Percentiles rank a stretch among this genome's conserved stretches.
phyloP scores from a whole-genome alignment of 2,797 vertebrate genomes.

The Falco berigora region DNA sequence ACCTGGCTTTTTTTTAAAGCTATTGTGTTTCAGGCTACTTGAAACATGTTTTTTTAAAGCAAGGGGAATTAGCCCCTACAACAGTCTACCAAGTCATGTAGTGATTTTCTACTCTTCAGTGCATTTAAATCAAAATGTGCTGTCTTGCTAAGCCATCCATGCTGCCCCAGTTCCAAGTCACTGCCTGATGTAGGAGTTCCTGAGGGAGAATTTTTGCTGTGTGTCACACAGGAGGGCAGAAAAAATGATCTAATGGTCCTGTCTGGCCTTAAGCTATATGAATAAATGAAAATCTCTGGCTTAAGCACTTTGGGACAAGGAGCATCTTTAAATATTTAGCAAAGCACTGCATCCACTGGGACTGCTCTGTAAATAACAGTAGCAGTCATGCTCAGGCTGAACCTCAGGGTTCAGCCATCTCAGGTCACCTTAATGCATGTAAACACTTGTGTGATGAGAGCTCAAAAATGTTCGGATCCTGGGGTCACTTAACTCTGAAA shows the following conservation, averaged over 20 bases:
- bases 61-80: background rate
- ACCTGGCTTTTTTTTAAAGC: background rate
- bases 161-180: background rate
- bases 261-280: background rate
- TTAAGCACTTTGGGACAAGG: background rate
- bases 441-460: background rate
- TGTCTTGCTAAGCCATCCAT: background rate
- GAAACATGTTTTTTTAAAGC: background rate
- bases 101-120: background rate
- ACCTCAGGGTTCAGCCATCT: background rate
- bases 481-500: background rate
- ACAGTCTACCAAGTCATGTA: background rate
- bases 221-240: background rate
- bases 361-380: background rate
- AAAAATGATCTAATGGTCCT: background rate
- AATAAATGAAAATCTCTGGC: constrained; percentile 15
- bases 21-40: background rate
- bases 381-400: background rate
- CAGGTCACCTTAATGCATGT: background rate
- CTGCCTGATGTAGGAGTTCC: background rate
- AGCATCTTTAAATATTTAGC: constrained; percentile 53
- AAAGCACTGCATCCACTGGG: background rate
- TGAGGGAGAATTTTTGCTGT: background rate
- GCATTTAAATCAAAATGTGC: background rate
- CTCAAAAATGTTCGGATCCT: background rate